Percentiles rank a stretch among this genome's conserved stretches.
These are phyloP conservation scores for Dicranocentrus wangi DNA, from an alignment of 2,888 invertebrate genomes.

Conservation along the genomic window DNA sequence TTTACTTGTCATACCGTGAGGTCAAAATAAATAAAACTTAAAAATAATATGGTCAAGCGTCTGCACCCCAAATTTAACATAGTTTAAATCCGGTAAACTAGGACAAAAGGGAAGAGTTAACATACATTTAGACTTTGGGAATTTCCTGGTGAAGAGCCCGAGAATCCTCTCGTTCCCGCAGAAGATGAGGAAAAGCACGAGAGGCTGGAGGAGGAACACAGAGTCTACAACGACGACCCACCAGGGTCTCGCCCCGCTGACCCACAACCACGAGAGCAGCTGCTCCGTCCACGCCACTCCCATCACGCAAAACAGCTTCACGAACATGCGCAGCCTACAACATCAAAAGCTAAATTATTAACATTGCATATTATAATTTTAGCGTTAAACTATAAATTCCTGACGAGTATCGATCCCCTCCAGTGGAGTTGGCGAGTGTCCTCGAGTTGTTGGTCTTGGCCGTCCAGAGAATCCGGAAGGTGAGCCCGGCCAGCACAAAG, in stretches of 20 bases:
- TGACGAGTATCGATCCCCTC: neutral
- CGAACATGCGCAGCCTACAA: neutral
- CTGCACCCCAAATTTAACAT: too few species aligned
- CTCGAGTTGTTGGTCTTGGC: neutral
- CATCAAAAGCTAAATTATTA: neutral
- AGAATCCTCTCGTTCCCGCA: too few species aligned
- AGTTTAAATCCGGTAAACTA: too few species aligned
- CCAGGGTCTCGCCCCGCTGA: neutral
- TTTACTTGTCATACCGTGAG: too few species aligned
- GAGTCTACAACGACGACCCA: neutral
- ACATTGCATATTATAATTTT: neutral
- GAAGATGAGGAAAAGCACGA: neutral
- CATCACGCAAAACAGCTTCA: constrained; percentile 34
- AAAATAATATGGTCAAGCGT: too few species aligned
- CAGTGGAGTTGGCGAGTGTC: neutral
- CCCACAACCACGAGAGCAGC: constrained; percentile 25
- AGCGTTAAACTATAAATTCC: neutral
- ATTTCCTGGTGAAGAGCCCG: too few species aligned
- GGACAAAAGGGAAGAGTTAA: too few species aligned
- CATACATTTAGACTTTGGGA: too few species aligned
- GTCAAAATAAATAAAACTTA: too few species aligned
- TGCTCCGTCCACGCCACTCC: neutral
- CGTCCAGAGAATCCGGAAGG: constrained; percentile 2
- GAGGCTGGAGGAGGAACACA: neutral
- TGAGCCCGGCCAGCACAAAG: neutral